These are phyloP conservation scores for Lampropteryx suffumata DNA, from an alignment of 2,888 invertebrate genomes.

Conservation along the genomic window DNA sequence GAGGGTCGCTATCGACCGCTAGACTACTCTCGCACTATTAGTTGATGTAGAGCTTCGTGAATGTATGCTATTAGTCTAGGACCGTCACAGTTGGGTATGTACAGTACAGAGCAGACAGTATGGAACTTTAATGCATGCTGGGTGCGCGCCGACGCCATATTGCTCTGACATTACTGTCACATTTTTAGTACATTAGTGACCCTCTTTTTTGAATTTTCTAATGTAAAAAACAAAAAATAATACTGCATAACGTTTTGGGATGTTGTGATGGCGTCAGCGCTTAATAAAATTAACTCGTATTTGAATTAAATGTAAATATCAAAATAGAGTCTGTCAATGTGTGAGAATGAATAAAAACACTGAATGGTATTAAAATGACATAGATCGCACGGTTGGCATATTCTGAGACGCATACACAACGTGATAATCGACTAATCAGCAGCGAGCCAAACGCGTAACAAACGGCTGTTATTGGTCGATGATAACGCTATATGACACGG, in stretches of 20 bases:
- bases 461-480: slow-evolving; percentile 8
- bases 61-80: slow-evolving; percentile 45
- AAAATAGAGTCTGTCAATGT: slow-evolving; percentile 54
- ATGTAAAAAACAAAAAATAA: background rate
- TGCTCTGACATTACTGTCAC: background rate
- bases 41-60: slow-evolving; percentile 27
- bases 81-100: slow-evolving; percentile 49
- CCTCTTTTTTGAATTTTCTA: too few relatives aligned
- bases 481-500: slow-evolving; percentile 6
- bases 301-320: slow-evolving; percentile 37
- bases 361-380: slow-evolving; percentile 45
- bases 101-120: slow-evolving; percentile 58
- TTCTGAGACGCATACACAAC: background rate
- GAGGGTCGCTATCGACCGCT: slow-evolving; percentile 58
- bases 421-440: slow-evolving; percentile 17
- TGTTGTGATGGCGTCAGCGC: slow-evolving; percentile 26
- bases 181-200: too few relatives aligned
- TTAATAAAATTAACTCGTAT: slow-evolving; percentile 35
- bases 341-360: slow-evolving; percentile 63
- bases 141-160: slow-evolving; percentile 43
- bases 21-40: slow-evolving; percentile 19
- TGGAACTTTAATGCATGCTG: slow-evolving; percentile 58
- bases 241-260: background rate
- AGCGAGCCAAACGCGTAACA: background rate
- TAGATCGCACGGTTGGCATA: slow-evolving; percentile 11